Evolutionary conservation across 2,797 vertebrate species (phyloP).

Genomic region (Mormyrops boulengeri): DNA sequence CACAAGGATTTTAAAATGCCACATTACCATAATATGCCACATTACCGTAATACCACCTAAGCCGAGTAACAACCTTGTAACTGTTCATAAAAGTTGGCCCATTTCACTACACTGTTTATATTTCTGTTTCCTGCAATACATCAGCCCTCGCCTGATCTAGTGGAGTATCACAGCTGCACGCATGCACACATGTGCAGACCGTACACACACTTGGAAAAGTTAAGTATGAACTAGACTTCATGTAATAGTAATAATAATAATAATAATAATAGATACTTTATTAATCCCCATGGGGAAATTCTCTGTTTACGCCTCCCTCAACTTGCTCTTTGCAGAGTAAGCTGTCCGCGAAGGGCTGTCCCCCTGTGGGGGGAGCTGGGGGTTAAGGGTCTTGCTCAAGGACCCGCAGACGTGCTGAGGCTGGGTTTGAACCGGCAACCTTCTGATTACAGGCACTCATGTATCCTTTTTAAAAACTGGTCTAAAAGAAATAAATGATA

Average conservation of each 20-base stretch:
- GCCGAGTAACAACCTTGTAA: background rate
- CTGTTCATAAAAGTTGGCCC: background rate
- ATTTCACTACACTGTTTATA: background rate
- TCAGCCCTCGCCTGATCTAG: background rate
- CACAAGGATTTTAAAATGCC: background rate
- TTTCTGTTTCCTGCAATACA: background rate
- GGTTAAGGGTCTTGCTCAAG: no score
- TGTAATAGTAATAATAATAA: no score
- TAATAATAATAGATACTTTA: no score
- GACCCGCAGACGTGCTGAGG: no score
- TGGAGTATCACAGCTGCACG: background rate
- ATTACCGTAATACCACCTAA: background rate
- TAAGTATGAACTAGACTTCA: background rate
- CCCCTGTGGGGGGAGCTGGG: no score
- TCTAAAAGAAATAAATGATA: background rate
- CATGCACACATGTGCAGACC: background rate
- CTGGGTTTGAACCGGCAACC: no score
- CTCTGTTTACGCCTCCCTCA: no score
- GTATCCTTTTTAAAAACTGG: background rate
- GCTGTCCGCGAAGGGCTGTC: no score
- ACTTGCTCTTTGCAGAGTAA: no score
- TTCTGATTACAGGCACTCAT: no score
- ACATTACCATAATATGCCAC: background rate
- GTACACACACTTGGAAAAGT: background rate
- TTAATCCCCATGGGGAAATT: no score